Percentiles rank a stretch among this genome's conserved stretches.
Conservation (phyloP, 2,888 invertebrate species). For the Acheta domesticus region DNA sequence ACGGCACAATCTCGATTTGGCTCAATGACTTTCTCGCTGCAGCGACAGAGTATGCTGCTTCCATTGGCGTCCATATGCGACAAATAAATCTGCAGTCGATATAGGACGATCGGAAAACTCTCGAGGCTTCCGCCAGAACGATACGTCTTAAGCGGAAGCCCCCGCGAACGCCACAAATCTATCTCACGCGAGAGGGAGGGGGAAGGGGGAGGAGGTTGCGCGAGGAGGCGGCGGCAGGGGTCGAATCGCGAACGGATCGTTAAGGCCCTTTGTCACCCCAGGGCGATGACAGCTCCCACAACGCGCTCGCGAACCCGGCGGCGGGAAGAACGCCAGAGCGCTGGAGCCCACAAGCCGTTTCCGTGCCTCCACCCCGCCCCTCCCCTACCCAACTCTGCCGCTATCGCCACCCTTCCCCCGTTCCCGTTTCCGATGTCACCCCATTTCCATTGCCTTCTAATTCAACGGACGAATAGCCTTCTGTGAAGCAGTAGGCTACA, state of each 20-base stretch:
- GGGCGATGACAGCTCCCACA: neutral
- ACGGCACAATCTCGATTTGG: neutral
- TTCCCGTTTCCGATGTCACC: too few relatives aligned
- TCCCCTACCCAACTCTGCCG: too few relatives aligned
- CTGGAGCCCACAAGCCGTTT: too few relatives aligned
- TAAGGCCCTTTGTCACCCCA: constrained; percentile 4
- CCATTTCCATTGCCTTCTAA: too few relatives aligned
- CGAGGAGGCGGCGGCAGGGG: neutral
- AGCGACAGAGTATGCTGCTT: neutral
- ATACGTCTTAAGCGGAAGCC: constrained; percentile 5
- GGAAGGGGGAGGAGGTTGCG: neutral
- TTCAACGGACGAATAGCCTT: too few relatives aligned
- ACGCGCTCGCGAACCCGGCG: too few relatives aligned
- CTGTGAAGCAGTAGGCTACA: too few relatives aligned
- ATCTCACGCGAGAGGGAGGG: neutral
- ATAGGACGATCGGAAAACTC: neutral
- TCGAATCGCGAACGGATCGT: neutral
- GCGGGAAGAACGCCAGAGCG: too few relatives aligned
- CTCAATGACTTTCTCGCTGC: neutral
- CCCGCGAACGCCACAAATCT: neutral
- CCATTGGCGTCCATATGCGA: constrained; percentile 3
- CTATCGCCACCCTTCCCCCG: too few relatives aligned
- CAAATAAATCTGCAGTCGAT: constrained; percentile 7
- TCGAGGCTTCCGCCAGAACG: neutral
- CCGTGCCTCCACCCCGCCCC: too few relatives aligned